phyloP scores from a whole-genome alignment of 1,140 invertebrate species.

The Parasteatoda tepidariorum region DNA sequence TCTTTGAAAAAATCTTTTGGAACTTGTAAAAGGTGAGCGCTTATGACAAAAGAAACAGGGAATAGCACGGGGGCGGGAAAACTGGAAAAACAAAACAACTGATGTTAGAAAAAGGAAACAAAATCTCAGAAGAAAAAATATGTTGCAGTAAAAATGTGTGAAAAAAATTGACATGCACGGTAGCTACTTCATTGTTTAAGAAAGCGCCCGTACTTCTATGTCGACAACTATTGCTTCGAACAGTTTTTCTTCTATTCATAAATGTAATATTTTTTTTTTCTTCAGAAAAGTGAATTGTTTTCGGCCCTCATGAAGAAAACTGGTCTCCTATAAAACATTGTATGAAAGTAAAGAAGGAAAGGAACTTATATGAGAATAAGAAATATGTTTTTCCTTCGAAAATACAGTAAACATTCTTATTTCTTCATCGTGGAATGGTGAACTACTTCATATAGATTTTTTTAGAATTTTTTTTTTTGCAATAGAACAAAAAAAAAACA shows the following conservation, averaged over 20 bases:
- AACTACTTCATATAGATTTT: no score
- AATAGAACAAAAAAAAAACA: no score
- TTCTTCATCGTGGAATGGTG: no score
- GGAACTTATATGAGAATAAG: no score
- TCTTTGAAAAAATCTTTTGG: conserved; percentile 24
- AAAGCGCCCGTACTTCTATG: conserved; percentile 44
- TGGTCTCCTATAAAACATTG: no score
- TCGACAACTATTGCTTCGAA: conserved; percentile 41
- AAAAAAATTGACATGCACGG: conserved; percentile 35
- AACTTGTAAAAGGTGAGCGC: conserved; percentile 58
- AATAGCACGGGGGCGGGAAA: not conserved
- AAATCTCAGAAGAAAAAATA: conserved; percentile 41
- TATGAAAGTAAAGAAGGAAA: no score
- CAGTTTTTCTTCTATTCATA: not conserved
- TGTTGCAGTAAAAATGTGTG: conserved; percentile 55
- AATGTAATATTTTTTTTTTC: not conserved
- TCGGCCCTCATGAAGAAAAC: conserved; percentile 4
- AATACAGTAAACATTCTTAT: no score
- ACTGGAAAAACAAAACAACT: conserved; percentile 54
- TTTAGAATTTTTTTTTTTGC: no score
- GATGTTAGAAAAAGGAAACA: conserved; percentile 54
- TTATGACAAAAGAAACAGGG: conserved; percentile 46
- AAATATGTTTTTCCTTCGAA: no score
- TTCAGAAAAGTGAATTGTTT: conserved; percentile 46
- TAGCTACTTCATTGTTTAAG: conserved; percentile 57